Evolutionary conservation across 2,888 invertebrate genomes (phyloP).

Genomic region (Drosophila borborema): DNA sequence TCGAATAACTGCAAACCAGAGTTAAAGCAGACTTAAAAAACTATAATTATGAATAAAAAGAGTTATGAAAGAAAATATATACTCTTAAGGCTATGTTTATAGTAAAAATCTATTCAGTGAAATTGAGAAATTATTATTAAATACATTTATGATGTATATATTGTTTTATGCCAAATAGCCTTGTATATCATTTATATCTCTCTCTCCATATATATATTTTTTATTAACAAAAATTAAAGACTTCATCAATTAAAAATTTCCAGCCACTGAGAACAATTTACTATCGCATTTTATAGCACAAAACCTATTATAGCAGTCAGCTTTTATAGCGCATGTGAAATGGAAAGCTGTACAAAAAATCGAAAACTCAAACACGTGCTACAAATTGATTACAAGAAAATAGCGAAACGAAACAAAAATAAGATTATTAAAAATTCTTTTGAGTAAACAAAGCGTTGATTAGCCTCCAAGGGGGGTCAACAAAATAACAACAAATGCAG

Average conservation of each 20-base stretch:
- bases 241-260: neutral
- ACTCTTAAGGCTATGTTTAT: neutral
- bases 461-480: slow-evolving; percentile 36
- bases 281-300: slow-evolving; percentile 10
- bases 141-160: neutral
- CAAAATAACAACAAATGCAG: slow-evolving; percentile 13
- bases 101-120: neutral
- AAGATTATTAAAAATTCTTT: slow-evolving; percentile 54
- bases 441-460: slow-evolving; percentile 51
- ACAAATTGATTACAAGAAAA: slow-evolving; percentile 65
- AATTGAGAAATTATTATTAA: neutral
- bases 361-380: slow-evolving; percentile 62
- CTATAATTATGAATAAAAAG: neutral
- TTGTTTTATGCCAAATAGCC: neutral
- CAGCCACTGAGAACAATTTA: neutral
- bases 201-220: neutral
- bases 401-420: slow-evolving; percentile 13
- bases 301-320: slow-evolving; percentile 11
- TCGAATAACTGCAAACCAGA: neutral
- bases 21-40: no score
- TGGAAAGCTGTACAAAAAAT: slow-evolving; percentile 62
- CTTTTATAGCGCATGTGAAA: slow-evolving; percentile 51
- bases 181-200: neutral
- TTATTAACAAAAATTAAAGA: neutral
- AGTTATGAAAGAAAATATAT: neutral